Evolutionary conservation across 2,888 invertebrate species (phyloP).

Genomic region (Caradrina clavipalpis): DNA sequence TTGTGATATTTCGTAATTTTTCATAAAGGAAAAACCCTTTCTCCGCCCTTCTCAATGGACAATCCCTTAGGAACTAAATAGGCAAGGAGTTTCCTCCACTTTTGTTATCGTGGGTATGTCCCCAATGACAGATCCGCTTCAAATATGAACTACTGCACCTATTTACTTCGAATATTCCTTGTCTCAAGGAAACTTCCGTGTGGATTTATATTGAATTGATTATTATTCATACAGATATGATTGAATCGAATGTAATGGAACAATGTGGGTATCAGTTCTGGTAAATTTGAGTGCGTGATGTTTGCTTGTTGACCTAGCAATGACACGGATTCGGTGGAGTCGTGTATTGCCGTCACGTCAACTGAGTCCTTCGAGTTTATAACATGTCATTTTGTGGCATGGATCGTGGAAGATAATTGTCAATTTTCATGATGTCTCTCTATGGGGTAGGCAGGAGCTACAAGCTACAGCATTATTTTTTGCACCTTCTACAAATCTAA

Average conservation of each 20-base stretch:
- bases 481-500: too few relatives aligned
- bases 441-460: too few relatives aligned
- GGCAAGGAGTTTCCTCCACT: constrained; percentile 36
- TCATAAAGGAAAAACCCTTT: too few relatives aligned
- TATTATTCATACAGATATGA: constrained; percentile 42
- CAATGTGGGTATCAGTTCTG: constrained; percentile 28
- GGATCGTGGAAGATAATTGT: neutral
- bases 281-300: constrained; percentile 37
- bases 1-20: too few relatives aligned
- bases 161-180: constrained; percentile 39
- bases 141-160: constrained; percentile 5
- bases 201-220: constrained; percentile 33
- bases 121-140: constrained; percentile 42
- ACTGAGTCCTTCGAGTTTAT: neutral
- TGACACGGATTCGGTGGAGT: constrained; percentile 32
- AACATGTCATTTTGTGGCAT: neutral
- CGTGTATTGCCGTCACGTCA: neutral
- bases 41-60: too few relatives aligned
- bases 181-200: constrained; percentile 51
- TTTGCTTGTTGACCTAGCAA: constrained; percentile 22
- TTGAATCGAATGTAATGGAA: constrained; percentile 32
- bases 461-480: too few relatives aligned
- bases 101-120: constrained; percentile 30
- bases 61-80: constrained; percentile 1
- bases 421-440: too few relatives aligned